Evolutionary conservation across 2,113 vertebrate genomes (phyloP), one percentile per base, ranked within the genome.

Genomic region (Hypomesus transpacificus): DNA sequence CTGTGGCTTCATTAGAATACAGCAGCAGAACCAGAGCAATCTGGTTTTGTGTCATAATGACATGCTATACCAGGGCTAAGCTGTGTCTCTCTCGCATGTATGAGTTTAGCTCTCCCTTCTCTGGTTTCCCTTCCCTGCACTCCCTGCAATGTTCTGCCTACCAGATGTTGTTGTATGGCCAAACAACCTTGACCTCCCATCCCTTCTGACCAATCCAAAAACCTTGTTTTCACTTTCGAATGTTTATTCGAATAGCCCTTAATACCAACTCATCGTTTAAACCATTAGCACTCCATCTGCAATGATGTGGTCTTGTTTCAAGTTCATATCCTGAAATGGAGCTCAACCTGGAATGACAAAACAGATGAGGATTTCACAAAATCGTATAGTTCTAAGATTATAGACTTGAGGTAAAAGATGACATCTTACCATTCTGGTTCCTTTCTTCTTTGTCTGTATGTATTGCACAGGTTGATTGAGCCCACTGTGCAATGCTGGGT

Each of bases 41-140:
- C 83, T 68, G n/a, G 73, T 84, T 87, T 75, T 52, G 52, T 82
- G 82, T 83, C 81, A 87, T 77, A 80, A 83, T 80, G 85, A 87
- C 86, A 86, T 82, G 73, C 82, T 77, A 78, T 76, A 81, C 80
- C 84, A 72, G 73, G 68, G 24, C 79, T 76, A 11, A 66, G 70
- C 80, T 72, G 1, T 18, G 3, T 77, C 56, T 68, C 71, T 57
- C 69, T 71, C 79, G 62, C 66, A 31, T 70, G 72, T 75, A 80
- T 56, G 60, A 64, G 20, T 85, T 81, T 62, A 69, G 64, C 59
- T 21, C 78, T 77, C 70, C 39, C 60, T 31, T 69, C 68, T 79
- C 72, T n/a, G 9, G 31, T n/a, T 73, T 74, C 74, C 76, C 79
- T 71, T 84, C 79, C 64, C 68, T 84, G 77, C 76, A 54, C 21